Evolutionary conservation across 2,797 vertebrate species (phyloP).

Genomic region (Myiotriccus ornatus): DNA sequence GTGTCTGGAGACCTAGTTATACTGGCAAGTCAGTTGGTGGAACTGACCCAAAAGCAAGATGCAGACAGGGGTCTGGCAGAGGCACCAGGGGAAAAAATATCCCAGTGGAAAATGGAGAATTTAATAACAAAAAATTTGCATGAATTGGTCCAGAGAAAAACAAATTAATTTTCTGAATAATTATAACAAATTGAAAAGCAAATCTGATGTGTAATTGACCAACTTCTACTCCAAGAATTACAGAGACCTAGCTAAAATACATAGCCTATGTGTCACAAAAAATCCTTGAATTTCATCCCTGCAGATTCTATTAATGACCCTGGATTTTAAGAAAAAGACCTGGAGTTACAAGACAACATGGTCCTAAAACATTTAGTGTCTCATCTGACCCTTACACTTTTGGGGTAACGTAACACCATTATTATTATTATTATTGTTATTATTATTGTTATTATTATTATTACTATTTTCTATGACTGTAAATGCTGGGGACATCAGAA

Average conservation of each 20-base stretch:
- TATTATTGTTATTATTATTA: not conserved
- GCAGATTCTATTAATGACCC: not conserved
- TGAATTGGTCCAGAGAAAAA: not conserved
- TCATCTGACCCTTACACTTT: not conserved
- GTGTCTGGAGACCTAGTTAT: not conserved
- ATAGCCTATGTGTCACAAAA: not conserved
- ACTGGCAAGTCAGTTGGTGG: not conserved
- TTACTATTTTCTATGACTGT: not conserved
- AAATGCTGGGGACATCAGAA: not conserved
- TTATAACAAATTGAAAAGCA: not conserved
- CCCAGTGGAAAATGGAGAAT: not conserved
- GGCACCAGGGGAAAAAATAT: not conserved
- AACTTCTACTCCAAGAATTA: not conserved
- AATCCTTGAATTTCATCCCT: not conserved
- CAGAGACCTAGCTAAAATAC: not conserved
- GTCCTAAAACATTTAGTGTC: not conserved
- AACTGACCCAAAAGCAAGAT: not conserved
- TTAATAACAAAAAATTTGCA: not conserved
- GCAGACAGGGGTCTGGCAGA: not conserved
- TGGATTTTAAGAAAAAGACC: not conserved
- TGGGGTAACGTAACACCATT: not conserved
- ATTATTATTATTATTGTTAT: not conserved
- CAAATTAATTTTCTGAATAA: not conserved
- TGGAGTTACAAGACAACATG: not conserved
- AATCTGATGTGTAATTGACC: not conserved